phyloP scores from a whole-genome alignment of 2,113 vertebrate genomes.

The Aspidoscelis tigris region DNA sequence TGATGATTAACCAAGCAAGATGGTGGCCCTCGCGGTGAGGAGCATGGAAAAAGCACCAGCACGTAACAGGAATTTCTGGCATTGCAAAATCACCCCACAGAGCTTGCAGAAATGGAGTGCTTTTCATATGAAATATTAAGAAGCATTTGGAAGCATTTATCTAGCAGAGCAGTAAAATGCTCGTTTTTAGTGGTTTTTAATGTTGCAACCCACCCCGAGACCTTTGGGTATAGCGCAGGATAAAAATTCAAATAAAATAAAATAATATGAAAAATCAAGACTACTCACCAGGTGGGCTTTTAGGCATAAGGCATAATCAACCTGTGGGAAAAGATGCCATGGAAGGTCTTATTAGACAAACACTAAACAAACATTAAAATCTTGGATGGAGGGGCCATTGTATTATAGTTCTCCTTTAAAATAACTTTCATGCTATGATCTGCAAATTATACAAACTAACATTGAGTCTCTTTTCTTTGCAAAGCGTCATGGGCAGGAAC shows the following conservation, averaged over 20 bases:
- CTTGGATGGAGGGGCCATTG: neutral
- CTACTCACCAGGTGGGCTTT: neutral
- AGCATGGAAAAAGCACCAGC: neutral
- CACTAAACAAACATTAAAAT: neutral
- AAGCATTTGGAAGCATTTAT: slow-evolving; percentile 7
- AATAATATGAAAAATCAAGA: neutral
- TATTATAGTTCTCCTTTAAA: neutral
- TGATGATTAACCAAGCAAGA: slow-evolving; percentile 2
- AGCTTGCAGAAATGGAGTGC: neutral
- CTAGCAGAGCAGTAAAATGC: neutral
- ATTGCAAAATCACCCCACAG: slow-evolving; percentile 28
- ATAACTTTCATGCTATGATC: neutral
- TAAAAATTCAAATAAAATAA: too few species aligned
- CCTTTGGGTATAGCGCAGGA: too few species aligned
- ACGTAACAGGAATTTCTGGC: neutral
- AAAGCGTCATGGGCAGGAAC: neutral
- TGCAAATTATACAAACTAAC: neutral
- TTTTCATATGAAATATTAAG: slow-evolving; percentile 20
- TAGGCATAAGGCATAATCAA: slow-evolving; percentile 9
- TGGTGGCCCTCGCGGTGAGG: neutral
- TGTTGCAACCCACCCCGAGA: too few species aligned
- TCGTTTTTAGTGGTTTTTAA: too few species aligned
- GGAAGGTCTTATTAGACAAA: slow-evolving; percentile 12
- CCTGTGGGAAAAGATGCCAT: neutral
- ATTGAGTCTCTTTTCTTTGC: neutral